A percentile compares a stretch with the other conserved stretches of the same genome.
These are phyloP conservation scores for Cyclina sinensis DNA, from an alignment of 1,140 invertebrate species.

Conservation along the genomic window DNA sequence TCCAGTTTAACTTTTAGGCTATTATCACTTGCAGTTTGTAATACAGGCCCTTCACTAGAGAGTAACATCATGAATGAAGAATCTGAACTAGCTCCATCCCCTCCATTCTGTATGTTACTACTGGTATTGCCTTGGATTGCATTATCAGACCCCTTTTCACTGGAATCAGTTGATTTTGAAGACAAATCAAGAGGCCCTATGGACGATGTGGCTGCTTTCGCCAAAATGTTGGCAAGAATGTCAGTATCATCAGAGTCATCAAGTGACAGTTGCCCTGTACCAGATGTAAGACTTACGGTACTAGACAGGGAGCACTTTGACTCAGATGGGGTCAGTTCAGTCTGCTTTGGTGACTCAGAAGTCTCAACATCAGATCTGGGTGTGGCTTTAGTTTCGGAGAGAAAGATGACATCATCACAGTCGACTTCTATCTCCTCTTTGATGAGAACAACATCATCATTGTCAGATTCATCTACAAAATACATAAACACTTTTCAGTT, in stretches of 20 bases:
- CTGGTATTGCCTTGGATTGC: background rate
- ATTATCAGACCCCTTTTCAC: background rate
- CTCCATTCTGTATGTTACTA: background rate
- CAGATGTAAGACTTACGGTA: background rate
- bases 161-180: slow-evolving; percentile 2
- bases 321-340: background rate
- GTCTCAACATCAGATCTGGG: background rate
- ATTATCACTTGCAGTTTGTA: background rate
- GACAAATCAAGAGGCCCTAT: slow-evolving; percentile 17
- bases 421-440: slow-evolving; percentile 63
- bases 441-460: slow-evolving; percentile 63
- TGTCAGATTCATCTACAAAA: slow-evolving; percentile 58
- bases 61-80: slow-evolving; percentile 34
- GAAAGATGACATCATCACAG: slow-evolving; percentile 58
- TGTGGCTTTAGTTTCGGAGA: slow-evolving; percentile 55
- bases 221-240: slow-evolving; percentile 15
- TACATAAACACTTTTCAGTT: background rate
- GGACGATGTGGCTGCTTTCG: background rate
- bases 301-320: background rate
- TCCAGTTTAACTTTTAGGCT: background rate
- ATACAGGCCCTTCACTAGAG: background rate
- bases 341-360: background rate
- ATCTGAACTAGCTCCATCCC: background rate
- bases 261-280: slow-evolving; percentile 13
- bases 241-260: slow-evolving; percentile 16